A percentile compares a stretch with the other conserved stretches of the same genome.
Evolutionary conservation across 1,140 invertebrate species (phyloP).

Genomic region (Drosophila nikananu): DNA sequence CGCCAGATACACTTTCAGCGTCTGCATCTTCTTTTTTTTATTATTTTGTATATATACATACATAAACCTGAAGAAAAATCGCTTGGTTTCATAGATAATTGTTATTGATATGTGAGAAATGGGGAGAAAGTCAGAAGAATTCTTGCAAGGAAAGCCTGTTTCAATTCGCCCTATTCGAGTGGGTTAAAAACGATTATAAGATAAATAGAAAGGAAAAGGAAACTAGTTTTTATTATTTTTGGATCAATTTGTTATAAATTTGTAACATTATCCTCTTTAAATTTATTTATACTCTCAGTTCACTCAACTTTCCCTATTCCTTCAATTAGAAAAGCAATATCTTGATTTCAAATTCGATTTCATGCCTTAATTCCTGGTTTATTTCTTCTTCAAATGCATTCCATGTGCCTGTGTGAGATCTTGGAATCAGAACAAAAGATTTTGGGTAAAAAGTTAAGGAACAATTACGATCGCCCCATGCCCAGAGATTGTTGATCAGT

Average conservation of each 20-base stretch:
- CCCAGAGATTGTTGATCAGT: conserved; percentile 51
- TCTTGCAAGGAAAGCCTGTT: conserved; percentile 18
- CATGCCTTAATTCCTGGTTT: conserved; percentile 23
- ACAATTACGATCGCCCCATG: conserved; percentile 36
- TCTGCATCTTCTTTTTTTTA: conserved; percentile 51
- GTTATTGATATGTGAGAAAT: conserved; percentile 46
- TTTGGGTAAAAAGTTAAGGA: conserved; percentile 23
- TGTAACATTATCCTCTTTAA: neutral
- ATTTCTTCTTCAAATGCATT: conserved; percentile 28
- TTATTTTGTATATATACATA: conserved; percentile 9
- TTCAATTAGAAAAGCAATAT: conserved; percentile 28
- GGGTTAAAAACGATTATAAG: neutral
- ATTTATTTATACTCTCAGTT: neutral
- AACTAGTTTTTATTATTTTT: neutral
- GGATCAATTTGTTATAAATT: neutral
- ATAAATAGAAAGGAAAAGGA: conserved; percentile 42
- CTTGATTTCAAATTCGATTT: conserved; percentile 39
- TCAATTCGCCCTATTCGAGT: conserved; percentile 20
- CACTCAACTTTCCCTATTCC: conserved; percentile 1
- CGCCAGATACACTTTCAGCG: conserved; percentile 61
- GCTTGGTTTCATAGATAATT: conserved; percentile 33
- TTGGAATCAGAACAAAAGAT: conserved; percentile 28
- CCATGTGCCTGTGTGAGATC: conserved; percentile 1
- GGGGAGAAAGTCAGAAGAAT: conserved; percentile 46
- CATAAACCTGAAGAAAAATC: conserved; percentile 35